Base-by-base conservation (phyloP, 2,888 invertebrate genomes). In the Chloromyia formosa region DNA sequence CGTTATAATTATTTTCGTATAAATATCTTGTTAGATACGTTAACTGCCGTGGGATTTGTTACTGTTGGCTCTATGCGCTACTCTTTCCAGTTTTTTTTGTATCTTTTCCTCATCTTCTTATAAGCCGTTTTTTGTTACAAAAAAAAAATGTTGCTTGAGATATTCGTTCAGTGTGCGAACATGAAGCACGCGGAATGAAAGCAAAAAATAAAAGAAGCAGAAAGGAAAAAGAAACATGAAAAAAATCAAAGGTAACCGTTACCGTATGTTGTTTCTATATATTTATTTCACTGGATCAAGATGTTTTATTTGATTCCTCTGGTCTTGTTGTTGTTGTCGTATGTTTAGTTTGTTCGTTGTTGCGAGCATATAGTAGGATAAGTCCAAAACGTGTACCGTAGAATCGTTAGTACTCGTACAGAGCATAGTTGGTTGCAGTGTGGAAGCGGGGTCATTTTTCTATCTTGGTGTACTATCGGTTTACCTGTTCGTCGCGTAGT, bases 181-280 rank as follows among this genome's bases (percentile, higher is more conserved):
- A 66, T 66, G 9, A 45, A 64, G 42, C 64, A 20, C 22, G 49
- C 66, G 20, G 16, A 18, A 20, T 5, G 40, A 62, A 10, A 40
- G 62, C 18, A 62, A 35, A 35, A 35, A 35, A 35, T 35, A 35
- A 7, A 35, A 35, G 27, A 35, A 7, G 2, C 49, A n/a, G 49
- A 3, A 49, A 35, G 14, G 5, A 49, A 49, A 42, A 42, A 9
- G n/a, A n/a, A n/a, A 49, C 14, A n/a, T 5, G 49, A 49, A 66
- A 66, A 66, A 66, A 66, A 45, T 22, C 49, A 49, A 49, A 66
- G 45, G 66, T 66, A 66, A 66, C 66, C 45, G 66, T 66, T 66
- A 66, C 66, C 66, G 49, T 45, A 18, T 62, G 35, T 23, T 64
- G 42, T 45, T 16, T 40, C 14, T 18, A 56, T 20, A 3, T 16